phyloP scores from a whole-genome alignment of 2,888 invertebrate species.

The Timandra comae region DNA sequence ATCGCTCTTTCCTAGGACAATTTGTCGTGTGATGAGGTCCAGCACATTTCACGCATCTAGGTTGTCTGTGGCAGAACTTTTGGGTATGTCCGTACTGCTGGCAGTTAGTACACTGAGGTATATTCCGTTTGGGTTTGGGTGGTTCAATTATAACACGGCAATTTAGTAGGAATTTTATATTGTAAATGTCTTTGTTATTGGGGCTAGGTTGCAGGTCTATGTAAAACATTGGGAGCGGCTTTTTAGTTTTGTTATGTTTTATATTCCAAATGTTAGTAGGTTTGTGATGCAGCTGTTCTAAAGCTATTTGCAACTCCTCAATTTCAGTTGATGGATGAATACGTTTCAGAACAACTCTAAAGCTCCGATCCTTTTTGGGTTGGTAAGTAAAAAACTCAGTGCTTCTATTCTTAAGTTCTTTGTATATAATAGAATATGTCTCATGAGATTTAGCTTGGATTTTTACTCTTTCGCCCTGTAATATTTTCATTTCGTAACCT shows the following conservation, averaged over 20 bases:
- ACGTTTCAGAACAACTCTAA: slow-evolving; percentile 11
- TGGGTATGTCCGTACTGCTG: no score
- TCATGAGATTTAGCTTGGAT: slow-evolving; percentile 9
- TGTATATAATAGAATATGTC: slow-evolving; percentile 4
- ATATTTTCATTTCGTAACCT: slow-evolving; percentile 12
- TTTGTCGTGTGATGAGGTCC: no score
- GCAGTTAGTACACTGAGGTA: no score
- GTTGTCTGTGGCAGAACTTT: no score
- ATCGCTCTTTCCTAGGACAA: no score
- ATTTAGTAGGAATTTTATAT: no score
- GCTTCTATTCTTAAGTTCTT: slow-evolving; percentile 9
- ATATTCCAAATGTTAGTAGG: slow-evolving; percentile 8
- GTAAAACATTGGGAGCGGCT: slow-evolving; percentile 3
- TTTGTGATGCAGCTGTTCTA: not conserved
- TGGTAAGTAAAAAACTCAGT: no score
- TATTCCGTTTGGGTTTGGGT: no score
- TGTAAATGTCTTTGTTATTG: slow-evolving; percentile 6
- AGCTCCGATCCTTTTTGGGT: slow-evolving; percentile 11
- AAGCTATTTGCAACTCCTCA: slow-evolving; percentile 5
- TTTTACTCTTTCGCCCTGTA: slow-evolving; percentile 14
- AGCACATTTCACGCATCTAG: no score
- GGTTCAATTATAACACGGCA: no score
- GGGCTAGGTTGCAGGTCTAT: slow-evolving; percentile 2
- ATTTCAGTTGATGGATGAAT: not conserved
- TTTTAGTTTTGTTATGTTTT: slow-evolving; percentile 4